phyloP scores from a whole-genome alignment of 1,140 invertebrate species.

The Anastrepha ludens region DNA sequence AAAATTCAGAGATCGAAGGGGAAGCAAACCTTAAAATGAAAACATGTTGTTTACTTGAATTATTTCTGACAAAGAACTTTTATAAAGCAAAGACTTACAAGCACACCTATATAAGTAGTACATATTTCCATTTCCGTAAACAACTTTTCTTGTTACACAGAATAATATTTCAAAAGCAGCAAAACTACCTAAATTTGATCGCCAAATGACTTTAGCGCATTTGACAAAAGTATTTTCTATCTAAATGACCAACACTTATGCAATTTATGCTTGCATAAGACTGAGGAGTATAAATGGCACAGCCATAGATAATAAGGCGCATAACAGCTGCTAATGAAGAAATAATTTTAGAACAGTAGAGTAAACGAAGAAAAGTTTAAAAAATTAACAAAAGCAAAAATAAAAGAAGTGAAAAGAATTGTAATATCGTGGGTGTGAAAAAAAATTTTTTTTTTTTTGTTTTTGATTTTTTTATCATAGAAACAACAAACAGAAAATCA shows the following conservation, averaged over 20 bases:
- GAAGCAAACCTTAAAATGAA: no score
- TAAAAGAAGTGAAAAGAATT: no score
- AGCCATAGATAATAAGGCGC: neutral
- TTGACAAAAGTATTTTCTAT: neutral
- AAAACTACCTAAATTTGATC: neutral
- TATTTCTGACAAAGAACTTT: no score
- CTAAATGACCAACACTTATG: slow-evolving; percentile 10
- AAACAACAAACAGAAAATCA: no score
- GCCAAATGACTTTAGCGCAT: neutral
- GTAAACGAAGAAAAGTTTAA: neutral
- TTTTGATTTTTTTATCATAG: neutral
- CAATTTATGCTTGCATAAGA: slow-evolving; percentile 29
- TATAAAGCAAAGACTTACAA: no score
- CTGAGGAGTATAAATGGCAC: neutral
- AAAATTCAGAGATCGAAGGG: no score
- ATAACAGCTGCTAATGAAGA: neutral
- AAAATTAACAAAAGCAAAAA: neutral
- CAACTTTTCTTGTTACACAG: neutral
- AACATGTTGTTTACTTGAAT: no score
- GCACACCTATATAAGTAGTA: no score
- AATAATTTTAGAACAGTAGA: neutral
- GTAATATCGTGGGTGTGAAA: no score
- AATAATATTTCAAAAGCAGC: neutral
- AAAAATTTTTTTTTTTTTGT: no score
- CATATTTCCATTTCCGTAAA: no score